Conservation (phyloP, 2,888 invertebrate genomes). For the Macrosoma leucophasiata region DNA sequence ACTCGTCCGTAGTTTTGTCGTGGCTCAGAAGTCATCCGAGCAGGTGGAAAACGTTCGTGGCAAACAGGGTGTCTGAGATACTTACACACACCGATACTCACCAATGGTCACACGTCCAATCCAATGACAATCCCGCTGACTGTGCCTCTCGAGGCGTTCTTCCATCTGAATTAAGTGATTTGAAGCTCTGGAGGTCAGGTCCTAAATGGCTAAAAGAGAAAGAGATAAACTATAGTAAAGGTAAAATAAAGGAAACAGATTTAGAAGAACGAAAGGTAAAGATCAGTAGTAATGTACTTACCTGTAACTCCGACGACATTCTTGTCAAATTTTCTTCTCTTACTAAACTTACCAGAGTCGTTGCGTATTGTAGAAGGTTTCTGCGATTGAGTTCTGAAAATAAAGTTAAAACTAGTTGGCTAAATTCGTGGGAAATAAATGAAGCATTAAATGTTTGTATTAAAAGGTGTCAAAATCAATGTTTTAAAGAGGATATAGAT, state of each 20-base stretch:
- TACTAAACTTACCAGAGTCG: conserved; percentile 15
- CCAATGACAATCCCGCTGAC: conserved; percentile 19
- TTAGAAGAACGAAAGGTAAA: conserved; percentile 12
- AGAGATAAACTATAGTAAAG: neutral
- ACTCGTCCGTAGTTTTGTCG: conserved; percentile 16
- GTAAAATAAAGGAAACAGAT: conserved; percentile 6
- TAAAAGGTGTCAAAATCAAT: conserved; percentile 14
- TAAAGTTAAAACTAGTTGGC: conserved; percentile 1
- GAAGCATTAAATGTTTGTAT: conserved; percentile 12
- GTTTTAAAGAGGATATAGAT: no score
- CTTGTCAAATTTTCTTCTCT: conserved; percentile 1
- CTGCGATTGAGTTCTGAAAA: conserved; percentile 21
- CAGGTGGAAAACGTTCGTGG: conserved; percentile 18
- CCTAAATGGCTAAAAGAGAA: conserved; percentile 10
- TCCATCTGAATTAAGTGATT: conserved; percentile 5
- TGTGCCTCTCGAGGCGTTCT: conserved; percentile 15
- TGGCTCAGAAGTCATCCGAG: conserved; percentile 19
- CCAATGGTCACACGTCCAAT: conserved; percentile 9
- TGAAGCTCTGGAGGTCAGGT: conserved; percentile 16
- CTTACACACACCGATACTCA: conserved; percentile 4
- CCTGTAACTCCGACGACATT: conserved; percentile 3
- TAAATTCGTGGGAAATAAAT: conserved; percentile 11
- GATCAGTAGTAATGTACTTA: neutral
- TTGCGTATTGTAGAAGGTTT: conserved; percentile 27
- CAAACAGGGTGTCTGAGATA: conserved; percentile 14